Evolutionary conservation across 2,888 invertebrate genomes (phyloP), one percentile per base, ranked within the genome.

Genomic region (Plusia festucae): DNA sequence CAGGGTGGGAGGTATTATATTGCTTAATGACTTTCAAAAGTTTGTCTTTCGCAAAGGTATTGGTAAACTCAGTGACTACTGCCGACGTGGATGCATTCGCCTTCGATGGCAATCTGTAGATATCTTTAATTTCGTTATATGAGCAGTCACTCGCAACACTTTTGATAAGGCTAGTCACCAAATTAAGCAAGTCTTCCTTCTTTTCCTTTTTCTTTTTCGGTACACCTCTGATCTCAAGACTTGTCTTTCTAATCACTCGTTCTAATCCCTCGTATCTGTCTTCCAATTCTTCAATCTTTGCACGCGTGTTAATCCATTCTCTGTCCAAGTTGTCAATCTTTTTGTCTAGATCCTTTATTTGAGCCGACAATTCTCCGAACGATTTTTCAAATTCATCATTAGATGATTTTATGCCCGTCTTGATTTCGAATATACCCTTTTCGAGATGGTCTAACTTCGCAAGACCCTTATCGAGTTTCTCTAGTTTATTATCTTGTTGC

Each of bases 341-440:
- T 40, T 40, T 40, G 40, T 40, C n/a, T 11, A 40, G 40, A n/a
- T 40, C 40, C 40, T 40, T 40, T 40, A 40, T 40, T 40, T 40
- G 40, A 40, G 40, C 40, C 40, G 40, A 40, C 40, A 40, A 40
- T 6, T 40, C 40, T 40, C n/a, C 40, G 3, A 40, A 40, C 40
- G 40, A 40, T 40, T 40, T 40, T 40, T 40, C 40, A n/a, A 40
- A 6, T 40, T 40, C 40, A 40, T 40, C 40, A 40, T 40, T 40
- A 40, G 40, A 40, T 40, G 40, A 40, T 40, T 40, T 40, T 6
- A 24, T 24, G 24, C 24, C 24, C 24, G 24, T 24, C 24, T 24
- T 24, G 6, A 40, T 40, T 40, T 40, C 40, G 9, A n/a, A 40
- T 40, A 40, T 40, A 40, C 40, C 40, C 9, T 40, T 15, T 15